These are phyloP conservation scores for Nanorana parkeri DNA, from an alignment of 2,113 vertebrate genomes.

Conservation along the genomic window DNA sequence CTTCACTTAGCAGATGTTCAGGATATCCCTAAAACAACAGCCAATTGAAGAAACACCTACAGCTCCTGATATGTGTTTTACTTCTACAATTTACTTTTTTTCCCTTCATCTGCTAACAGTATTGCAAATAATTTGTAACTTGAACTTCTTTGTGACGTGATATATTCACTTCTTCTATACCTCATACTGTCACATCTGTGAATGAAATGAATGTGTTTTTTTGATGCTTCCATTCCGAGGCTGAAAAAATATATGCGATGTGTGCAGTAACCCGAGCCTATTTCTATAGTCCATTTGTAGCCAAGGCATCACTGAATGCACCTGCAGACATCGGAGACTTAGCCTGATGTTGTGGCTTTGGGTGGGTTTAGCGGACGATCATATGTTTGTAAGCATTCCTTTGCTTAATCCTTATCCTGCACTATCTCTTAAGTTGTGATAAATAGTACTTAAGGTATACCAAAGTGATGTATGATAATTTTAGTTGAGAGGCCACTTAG, in stretches of 20 bases:
- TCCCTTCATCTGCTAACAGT: constrained; percentile 1
- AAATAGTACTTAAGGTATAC: too few relatives aligned
- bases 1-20: constrained; percentile 92
- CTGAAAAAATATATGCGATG: not conserved
- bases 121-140: constrained; percentile 9
- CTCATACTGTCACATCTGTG: constrained; percentile 12
- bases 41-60: constrained; percentile 69
- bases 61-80: not conserved
- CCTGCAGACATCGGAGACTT: too few relatives aligned
- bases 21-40: constrained; percentile 84
- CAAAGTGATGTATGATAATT: too few relatives aligned
- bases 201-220: not conserved
- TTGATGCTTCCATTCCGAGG: not conserved
- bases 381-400: not conserved
- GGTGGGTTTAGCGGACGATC: too few relatives aligned
- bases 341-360: too few relatives aligned
- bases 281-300: not conserved
- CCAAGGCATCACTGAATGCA: too few relatives aligned
- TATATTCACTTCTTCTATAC: constrained; percentile 10
- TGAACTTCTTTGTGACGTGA: constrained; percentile 11
- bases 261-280: not conserved
- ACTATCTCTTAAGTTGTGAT: not conserved
- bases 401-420: not conserved
- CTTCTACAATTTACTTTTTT: not conserved
- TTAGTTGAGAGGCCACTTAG: too few relatives aligned